Percentiles rank a stretch among this genome's conserved stretches.
Evolutionary conservation across 2,797 vertebrate species (phyloP).

Genomic region (Myioborus miniatus): DNA sequence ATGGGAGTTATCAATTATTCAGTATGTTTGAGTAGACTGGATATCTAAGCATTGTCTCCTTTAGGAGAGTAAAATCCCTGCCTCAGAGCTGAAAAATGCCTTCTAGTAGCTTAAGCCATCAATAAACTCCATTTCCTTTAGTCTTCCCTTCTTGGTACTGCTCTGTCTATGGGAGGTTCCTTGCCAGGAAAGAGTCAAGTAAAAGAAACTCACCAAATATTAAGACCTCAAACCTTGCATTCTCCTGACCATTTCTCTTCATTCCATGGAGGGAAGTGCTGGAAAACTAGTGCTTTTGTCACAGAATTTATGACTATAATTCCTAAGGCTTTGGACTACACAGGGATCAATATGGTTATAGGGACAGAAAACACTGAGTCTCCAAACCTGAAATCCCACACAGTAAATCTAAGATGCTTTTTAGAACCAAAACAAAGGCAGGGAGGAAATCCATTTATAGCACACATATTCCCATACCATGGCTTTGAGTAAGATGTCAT

Average conservation of each 20-base stretch:
- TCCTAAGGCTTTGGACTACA: neutral
- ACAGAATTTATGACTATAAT: conserved; percentile 6
- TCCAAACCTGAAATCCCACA: neutral
- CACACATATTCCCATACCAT: neutral
- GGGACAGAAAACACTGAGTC: neutral
- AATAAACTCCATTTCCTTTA: neutral
- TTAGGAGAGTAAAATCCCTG: neutral
- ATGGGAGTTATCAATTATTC: neutral
- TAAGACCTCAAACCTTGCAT: neutral
- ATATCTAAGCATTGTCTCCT: neutral
- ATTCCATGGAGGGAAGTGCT: neutral
- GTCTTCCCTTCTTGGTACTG: neutral
- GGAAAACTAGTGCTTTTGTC: neutral
- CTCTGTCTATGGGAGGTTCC: neutral
- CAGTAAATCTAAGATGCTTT: neutral
- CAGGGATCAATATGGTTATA: neutral
- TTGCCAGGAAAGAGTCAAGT: neutral
- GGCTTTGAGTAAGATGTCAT: neutral
- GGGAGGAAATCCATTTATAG: neutral
- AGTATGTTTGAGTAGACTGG: neutral
- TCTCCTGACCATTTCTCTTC: neutral
- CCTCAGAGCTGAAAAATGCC: neutral
- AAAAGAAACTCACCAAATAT: neutral
- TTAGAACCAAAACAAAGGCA: neutral
- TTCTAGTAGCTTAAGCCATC: neutral